phyloP scores from a whole-genome alignment of 2,888 invertebrate genomes.

The Chalcosyrphus nemorum region DNA sequence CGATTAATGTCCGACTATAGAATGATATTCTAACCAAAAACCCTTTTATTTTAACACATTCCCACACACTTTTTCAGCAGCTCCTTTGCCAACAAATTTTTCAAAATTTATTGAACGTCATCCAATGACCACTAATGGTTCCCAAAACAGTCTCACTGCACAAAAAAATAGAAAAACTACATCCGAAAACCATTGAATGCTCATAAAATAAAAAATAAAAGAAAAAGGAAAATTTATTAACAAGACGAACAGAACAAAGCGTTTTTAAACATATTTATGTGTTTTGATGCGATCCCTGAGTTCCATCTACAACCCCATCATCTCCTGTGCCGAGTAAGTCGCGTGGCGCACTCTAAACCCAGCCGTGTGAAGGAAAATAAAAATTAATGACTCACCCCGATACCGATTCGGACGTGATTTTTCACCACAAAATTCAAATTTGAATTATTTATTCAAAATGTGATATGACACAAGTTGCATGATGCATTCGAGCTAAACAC shows the following conservation, averaged over 20 bases:
- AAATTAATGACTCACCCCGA: slow-evolving; percentile 52
- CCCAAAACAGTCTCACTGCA: background rate
- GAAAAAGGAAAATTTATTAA: slow-evolving; percentile 17
- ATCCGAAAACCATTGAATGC: slow-evolving; percentile 1
- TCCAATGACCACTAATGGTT: background rate
- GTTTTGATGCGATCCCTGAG: slow-evolving; percentile 9
- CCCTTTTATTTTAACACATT: too few relatives aligned
- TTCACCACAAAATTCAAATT: slow-evolving; percentile 41
- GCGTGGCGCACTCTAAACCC: slow-evolving; percentile 1
- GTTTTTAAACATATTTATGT: slow-evolving; percentile 19
- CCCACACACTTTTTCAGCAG: too few relatives aligned
- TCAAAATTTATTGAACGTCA: background rate
- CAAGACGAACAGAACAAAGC: slow-evolving; percentile 19
- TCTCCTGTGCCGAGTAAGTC: background rate
- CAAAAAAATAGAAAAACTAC: too few relatives aligned
- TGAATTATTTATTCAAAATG: slow-evolving; percentile 22
- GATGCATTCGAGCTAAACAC: background rate
- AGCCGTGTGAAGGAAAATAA: background rate
- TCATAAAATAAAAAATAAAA: slow-evolving; percentile 18
- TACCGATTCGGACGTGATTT: slow-evolving; percentile 47
- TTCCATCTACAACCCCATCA: background rate
- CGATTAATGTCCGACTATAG: too few relatives aligned
- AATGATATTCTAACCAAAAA: too few relatives aligned
- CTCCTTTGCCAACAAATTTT: slow-evolving; percentile 7
- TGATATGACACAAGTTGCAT: background rate